These are phyloP conservation scores for Drosophila mulleri DNA, from an alignment of 2,888 invertebrate species.

Conservation along the genomic window DNA sequence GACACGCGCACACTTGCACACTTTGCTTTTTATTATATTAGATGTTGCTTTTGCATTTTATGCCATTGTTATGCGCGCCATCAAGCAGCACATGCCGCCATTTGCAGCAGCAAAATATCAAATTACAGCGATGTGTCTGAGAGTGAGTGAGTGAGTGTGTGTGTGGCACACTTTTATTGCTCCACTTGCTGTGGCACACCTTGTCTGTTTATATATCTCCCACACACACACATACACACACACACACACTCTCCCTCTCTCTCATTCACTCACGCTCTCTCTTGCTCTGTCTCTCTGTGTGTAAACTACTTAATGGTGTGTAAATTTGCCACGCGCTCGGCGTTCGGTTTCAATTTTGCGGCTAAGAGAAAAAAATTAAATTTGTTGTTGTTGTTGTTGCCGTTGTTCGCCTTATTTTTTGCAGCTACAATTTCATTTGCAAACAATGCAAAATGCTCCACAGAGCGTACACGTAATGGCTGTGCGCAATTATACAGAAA, in stretches of 20 bases:
- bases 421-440: constrained; percentile 54
- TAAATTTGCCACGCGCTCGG: constrained; percentile 77
- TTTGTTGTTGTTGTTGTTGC: constrained; percentile 24
- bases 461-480: constrained; percentile 71
- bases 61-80: constrained; percentile 56
- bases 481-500: constrained; percentile 67
- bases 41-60: constrained; percentile 44
- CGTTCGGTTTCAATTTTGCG: constrained; percentile 76
- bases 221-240: background rate
- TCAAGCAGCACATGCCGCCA: constrained; percentile 70
- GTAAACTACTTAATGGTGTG: constrained; percentile 84
- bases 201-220: constrained; percentile 30
- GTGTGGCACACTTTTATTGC: constrained; percentile 58
- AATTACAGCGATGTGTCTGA: constrained; percentile 54
- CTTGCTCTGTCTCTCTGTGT: constrained; percentile 27
- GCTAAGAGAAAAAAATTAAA: constrained; percentile 76
- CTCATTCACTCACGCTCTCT: background rate
- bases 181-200: constrained; percentile 62
- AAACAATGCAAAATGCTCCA: constrained; percentile 39
- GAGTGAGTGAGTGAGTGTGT: constrained; percentile 25
- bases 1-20: constrained; percentile 3
- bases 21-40: constrained; percentile 74
- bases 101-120: constrained; percentile 69
- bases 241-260: background rate
- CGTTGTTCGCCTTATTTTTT: constrained; percentile 49